Base-by-base conservation (phyloP, 2,888 invertebrate genomes). In the Drosophila conformis region DNA sequence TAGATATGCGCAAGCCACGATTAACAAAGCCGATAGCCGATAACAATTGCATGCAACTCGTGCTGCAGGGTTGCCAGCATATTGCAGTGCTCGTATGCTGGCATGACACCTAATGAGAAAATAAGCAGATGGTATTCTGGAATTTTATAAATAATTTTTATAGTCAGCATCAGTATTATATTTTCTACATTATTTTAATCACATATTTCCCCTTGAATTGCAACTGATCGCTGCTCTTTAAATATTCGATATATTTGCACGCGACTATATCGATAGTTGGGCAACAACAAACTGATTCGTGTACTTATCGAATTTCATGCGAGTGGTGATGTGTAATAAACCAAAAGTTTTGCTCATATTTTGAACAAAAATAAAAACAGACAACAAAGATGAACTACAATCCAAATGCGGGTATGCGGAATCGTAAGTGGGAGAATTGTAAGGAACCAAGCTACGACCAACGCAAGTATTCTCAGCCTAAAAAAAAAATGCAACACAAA, bases 341-440 rank as follows among this genome's bases (percentile, higher is more conserved):
- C 72, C 60, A 69, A 67, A 72, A 81, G 66, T 82, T 78, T 71
- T 81, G 67, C 69, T 69, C 46, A 68, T 66, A 69, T 68, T 76
- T 73, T 42, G 70, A 73, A 66, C 31, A 68, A 69, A 42, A 66
- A 66, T 57, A 57, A 38, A 59, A 29, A 10, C 13, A 48, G 35
- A 66, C 11, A 42, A 21, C 33, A 61, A 82, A 56, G 56, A 92
- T 93, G 92, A 93, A 92, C 76, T 93, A 91, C 76, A 93, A 93
- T 85, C 92, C 92, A 69, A 93, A 91, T 81, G 78, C 91, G 65
- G 92, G 91, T 73, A 86, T 89, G 63, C 89, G 92, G 88, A 92
- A 92, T 82, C 92, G 93, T 93, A 93, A 93, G 93, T 93, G 88
- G 84, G 83, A 90, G 82, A 90, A 91, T 78, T 91, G 92, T 92